Conservation (phyloP, 2,113 vertebrate genomes). For the Thamnophis sirtalis region DNA sequence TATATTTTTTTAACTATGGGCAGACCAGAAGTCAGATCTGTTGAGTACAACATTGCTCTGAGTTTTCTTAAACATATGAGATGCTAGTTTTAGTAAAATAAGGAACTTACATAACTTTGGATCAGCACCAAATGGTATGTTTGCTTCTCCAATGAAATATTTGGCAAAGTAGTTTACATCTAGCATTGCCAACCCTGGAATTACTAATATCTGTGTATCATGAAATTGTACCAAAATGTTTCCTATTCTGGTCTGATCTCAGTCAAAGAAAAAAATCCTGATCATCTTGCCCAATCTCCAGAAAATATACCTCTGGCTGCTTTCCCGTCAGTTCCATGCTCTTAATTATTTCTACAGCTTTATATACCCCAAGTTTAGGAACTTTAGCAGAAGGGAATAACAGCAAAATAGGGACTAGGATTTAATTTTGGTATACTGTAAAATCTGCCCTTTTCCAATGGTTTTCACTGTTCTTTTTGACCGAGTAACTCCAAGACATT, state of each 20-base stretch:
- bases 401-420: slow-evolving; percentile 25
- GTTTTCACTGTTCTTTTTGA: slow-evolving; percentile 26
- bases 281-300: slow-evolving; percentile 5
- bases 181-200: background rate
- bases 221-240: background rate
- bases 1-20: background rate
- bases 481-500: slow-evolving; percentile 50
- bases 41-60: background rate
- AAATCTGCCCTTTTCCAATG: slow-evolving; percentile 46
- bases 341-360: background rate
- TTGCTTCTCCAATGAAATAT: background rate
- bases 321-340: background rate
- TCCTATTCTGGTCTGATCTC: background rate
- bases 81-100: background rate
- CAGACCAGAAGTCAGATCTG: rapidly evolving
- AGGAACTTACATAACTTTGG: background rate
- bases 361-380: background rate
- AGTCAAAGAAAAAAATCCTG: background rate
- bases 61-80: rapidly evolving
- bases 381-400: slow-evolving; percentile 15
- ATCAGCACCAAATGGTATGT: background rate
- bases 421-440: background rate
- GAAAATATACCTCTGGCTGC: background rate
- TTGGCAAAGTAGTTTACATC: background rate
- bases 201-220: background rate